Base-by-base conservation (phyloP, 2,888 invertebrate species). In the Drosophila monieri region DNA sequence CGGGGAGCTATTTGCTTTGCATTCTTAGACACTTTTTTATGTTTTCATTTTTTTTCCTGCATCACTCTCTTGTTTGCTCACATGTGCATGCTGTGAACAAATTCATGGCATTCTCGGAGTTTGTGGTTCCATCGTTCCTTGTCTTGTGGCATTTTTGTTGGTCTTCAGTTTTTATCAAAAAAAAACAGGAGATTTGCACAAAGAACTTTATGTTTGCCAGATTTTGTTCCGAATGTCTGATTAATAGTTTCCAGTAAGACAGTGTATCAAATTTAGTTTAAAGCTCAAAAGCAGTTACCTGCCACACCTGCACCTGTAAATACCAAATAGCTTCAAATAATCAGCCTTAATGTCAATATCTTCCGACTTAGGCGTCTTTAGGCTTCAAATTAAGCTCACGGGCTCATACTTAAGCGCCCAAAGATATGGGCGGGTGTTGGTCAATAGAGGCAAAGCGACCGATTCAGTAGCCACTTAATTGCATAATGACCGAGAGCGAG, bases 401-500 rank as follows among this genome's bases (percentile, higher is more conserved):
- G 18, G 5, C 53, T 48, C 61, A 12, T 27, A 47, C 46, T 15
- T 21, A 15, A 35, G 35, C 14, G 6, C 32, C 27, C 47, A n/a
- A 35, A 56, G 27, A 15, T 27, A 23, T 18, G 57, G 25, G 47
- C 46, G 56, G 32, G 62, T 39, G 44, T 59, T 58, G 54, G 39
- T 53, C 67, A 51, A 47, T 46, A 27, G 52, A 48, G 47, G 46
- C 57, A 41, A 52, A 51, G 14, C 9, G 12, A 37, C 51, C 48
- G 44, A 60, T 59, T 59, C 65, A 46, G 53, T 66, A 70, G 77
- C 70, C 74, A 76, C 79, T 83, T 86, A 83, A 81, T 88, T 88
- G 76, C 79, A 78, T 85, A 81, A 81, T 88, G 76, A 78, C 64
- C 72, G 68, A 78, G 77, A 81, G 84, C 79, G 64, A 70, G 70